A percentile compares a stretch with the other conserved stretches of the same genome.
These are phyloP conservation scores for Phoeniculus purpureus DNA, from an alignment of 2,797 vertebrate genomes.

Conservation along the genomic window DNA sequence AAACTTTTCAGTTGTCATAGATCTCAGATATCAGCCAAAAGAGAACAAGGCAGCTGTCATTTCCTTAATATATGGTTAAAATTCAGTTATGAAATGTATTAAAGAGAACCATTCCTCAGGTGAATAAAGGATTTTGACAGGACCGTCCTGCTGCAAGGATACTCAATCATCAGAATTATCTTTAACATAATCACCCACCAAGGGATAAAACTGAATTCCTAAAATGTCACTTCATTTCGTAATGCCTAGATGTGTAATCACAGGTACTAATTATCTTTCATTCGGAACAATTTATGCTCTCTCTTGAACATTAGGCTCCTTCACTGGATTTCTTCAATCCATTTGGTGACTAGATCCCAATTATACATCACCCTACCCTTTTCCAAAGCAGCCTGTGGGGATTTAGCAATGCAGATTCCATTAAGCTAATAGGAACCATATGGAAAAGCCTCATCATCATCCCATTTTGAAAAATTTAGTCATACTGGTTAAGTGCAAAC, in stretches of 20 bases:
- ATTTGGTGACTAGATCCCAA: slow-evolving; percentile 41
- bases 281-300: slow-evolving; percentile 43
- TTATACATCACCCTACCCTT: slow-evolving; percentile 12
- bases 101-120: slow-evolving; percentile 46
- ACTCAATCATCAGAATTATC: slow-evolving; percentile 61
- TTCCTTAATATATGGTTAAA: slow-evolving; percentile 52
- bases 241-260: slow-evolving; percentile 30
- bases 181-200: slow-evolving; percentile 55
- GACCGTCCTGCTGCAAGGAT: slow-evolving; percentile 53
- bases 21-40: slow-evolving; percentile 40
- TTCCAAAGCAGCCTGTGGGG: slow-evolving; percentile 32
- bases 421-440: slow-evolving; percentile 41
- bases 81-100: slow-evolving; percentile 53
- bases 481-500: not conserved
- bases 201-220: slow-evolving; percentile 46
- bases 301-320: slow-evolving; percentile 16
- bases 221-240: slow-evolving; percentile 59
- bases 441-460: not conserved
- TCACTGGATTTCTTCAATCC: slow-evolving; percentile 52
- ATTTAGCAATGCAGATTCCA: not conserved
- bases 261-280: slow-evolving; percentile 63
- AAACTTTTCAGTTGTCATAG: slow-evolving; percentile 34
- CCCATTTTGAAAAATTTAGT: slow-evolving; percentile 18
- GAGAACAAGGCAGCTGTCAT: slow-evolving; percentile 23
- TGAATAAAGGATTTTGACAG: slow-evolving; percentile 62